phyloP scores from a whole-genome alignment of 2,888 invertebrate genomes.

The Campoplex capitator region DNA sequence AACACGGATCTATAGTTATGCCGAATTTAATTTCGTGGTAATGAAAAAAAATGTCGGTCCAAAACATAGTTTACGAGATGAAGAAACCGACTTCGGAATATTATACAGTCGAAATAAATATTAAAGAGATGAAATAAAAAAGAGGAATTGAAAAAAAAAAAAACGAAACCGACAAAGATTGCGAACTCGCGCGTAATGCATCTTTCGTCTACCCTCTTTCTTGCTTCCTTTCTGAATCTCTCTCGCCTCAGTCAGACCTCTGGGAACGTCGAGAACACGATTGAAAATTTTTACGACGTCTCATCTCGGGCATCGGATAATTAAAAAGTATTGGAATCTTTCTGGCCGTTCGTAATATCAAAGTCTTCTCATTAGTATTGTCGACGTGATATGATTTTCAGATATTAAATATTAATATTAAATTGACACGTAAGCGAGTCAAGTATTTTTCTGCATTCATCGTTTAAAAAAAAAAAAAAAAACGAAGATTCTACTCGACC shows the following conservation, averaged over 20 bases:
- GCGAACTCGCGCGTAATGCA: constrained; percentile 26
- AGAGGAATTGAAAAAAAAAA: background rate
- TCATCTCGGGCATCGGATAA: constrained; percentile 48
- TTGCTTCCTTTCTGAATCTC: constrained; percentile 5
- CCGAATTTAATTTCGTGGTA: background rate
- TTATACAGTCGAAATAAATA: constrained; percentile 1
- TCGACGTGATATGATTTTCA: background rate
- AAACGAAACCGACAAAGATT: background rate
- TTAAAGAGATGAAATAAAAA: background rate
- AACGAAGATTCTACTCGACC: background rate
- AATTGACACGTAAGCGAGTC: background rate
- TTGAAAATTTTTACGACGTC: constrained; percentile 56
- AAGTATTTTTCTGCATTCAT: background rate
- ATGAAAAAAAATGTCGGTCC: background rate
- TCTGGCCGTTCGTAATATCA: background rate
- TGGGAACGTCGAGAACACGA: constrained; percentile 36
- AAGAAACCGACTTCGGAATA: background rate
- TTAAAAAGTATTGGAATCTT: constrained; percentile 66
- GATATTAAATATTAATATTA: background rate
- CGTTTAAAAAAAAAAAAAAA: no score
- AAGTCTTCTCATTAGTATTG: constrained; percentile 16
- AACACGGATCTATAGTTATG: background rate
- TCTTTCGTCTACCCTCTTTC: background rate
- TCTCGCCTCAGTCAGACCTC: background rate
- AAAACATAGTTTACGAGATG: background rate